Conservation (phyloP, 2,113 vertebrate species). For the Xiphophorus couchianus region DNA sequence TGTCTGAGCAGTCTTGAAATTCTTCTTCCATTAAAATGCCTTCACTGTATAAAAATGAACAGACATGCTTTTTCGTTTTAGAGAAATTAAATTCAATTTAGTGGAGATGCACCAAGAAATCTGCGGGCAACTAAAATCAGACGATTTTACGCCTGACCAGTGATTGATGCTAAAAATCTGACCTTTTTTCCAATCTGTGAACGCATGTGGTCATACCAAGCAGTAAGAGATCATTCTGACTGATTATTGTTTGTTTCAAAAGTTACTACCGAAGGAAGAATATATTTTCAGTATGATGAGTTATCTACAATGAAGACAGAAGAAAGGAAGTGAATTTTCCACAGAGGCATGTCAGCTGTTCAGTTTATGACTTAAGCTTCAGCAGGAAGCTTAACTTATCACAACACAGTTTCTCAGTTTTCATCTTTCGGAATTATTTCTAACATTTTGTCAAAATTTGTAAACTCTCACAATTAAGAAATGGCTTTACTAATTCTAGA, state of each 20-base stretch:
- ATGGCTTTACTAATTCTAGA: background rate
- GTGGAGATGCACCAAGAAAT: background rate
- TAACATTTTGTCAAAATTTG: no score
- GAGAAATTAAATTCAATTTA: constrained; percentile 11
- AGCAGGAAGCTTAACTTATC: background rate
- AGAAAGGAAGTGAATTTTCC: background rate
- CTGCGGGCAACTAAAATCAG: background rate
- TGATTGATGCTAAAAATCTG: background rate
- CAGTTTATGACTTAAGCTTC: background rate
- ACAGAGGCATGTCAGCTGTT: background rate
- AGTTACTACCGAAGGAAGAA: background rate
- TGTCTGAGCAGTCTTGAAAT: constrained; percentile 58
- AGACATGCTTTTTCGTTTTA: constrained; percentile 22
- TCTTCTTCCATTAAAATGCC: constrained; percentile 47
- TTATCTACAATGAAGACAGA: background rate
- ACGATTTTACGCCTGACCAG: background rate
- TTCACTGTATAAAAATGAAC: constrained; percentile 47
- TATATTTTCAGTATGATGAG: background rate
- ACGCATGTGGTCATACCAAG: background rate
- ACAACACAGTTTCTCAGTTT: background rate
- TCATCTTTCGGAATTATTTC: background rate
- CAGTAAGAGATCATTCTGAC: no score
- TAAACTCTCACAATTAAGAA: background rate
- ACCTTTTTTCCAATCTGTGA: background rate
- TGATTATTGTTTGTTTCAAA: background rate